These are phyloP conservation scores for Euzetes globulus DNA, from an alignment of 2,888 invertebrate genomes.

Conservation along the genomic window DNA sequence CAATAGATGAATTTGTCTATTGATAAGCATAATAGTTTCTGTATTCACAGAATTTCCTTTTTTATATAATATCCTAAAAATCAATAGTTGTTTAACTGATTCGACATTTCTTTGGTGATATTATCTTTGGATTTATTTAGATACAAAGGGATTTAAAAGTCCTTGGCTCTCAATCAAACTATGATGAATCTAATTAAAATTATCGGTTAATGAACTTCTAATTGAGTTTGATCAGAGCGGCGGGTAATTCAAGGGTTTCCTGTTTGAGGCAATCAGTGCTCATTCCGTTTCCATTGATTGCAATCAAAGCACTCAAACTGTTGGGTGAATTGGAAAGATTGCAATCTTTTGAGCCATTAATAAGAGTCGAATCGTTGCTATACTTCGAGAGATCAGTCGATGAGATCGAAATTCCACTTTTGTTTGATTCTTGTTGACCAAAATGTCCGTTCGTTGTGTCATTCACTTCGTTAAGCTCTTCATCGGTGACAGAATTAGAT, in stretches of 20 bases:
- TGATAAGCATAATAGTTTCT: too few relatives aligned
- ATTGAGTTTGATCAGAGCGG: neutral
- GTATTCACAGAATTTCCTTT: too few relatives aligned
- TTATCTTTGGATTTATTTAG: too few relatives aligned
- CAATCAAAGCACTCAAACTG: constrained; percentile 33
- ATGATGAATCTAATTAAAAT: too few relatives aligned
- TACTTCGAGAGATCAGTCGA: neutral
- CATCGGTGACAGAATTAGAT: neutral
- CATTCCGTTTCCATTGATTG: constrained; percentile 24
- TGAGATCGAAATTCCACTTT: neutral
- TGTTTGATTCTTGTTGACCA: neutral
- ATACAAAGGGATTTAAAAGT: too few relatives aligned
- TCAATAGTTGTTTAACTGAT: too few relatives aligned
- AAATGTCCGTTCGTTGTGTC: neutral
- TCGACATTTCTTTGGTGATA: too few relatives aligned
- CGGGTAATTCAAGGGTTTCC: neutral
- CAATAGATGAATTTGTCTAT: too few relatives aligned
- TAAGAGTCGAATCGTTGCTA: constrained; percentile 3
- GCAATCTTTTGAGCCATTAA: constrained; percentile 21
- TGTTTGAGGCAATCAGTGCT: constrained; percentile 17
- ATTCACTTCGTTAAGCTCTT: neutral
- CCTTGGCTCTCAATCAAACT: too few relatives aligned
- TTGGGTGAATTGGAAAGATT: neutral
- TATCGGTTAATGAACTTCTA: too few relatives aligned
- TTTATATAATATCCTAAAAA: too few relatives aligned